phyloP scores from a whole-genome alignment of 2,797 vertebrate genomes.

The Anguilla pacifica region DNA sequence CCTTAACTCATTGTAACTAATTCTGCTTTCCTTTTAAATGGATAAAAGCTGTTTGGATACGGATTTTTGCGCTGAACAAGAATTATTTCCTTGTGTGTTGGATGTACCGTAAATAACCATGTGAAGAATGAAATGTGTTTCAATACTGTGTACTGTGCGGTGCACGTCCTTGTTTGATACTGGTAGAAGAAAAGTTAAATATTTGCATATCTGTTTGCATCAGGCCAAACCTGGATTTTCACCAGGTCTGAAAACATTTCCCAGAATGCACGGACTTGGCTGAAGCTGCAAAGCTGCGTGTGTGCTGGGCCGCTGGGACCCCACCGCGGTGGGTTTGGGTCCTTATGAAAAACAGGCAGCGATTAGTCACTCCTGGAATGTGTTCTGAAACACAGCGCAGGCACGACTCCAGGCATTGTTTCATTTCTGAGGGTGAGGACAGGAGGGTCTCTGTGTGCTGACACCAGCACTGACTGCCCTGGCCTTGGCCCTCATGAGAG shows the following conservation, averaged over 20 bases:
- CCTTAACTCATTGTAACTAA: background rate
- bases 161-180: background rate
- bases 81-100: background rate
- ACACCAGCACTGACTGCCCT: background rate
- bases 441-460: background rate
- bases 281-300: slow-evolving; percentile 54
- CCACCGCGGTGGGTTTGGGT: slow-evolving; percentile 31
- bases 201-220: background rate
- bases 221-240: background rate
- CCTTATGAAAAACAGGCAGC: slow-evolving; percentile 1
- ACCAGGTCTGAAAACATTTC: background rate
- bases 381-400: background rate
- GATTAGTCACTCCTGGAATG: slow-evolving; percentile 1
- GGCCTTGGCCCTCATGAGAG: background rate
- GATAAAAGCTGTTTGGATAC: background rate
- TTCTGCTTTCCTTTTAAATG: background rate
- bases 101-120: background rate
- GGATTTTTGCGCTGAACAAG: background rate
- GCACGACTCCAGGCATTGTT: slow-evolving; percentile 33
- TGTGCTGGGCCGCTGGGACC: slow-evolving; percentile 63
- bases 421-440: slow-evolving; percentile 24
- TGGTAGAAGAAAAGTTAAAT: background rate
- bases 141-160: background rate
- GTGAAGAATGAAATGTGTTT: background rate
- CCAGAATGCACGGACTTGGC: background rate